Conservation (phyloP, 1,140 invertebrate genomes). For the Dysdera silvatica region DNA sequence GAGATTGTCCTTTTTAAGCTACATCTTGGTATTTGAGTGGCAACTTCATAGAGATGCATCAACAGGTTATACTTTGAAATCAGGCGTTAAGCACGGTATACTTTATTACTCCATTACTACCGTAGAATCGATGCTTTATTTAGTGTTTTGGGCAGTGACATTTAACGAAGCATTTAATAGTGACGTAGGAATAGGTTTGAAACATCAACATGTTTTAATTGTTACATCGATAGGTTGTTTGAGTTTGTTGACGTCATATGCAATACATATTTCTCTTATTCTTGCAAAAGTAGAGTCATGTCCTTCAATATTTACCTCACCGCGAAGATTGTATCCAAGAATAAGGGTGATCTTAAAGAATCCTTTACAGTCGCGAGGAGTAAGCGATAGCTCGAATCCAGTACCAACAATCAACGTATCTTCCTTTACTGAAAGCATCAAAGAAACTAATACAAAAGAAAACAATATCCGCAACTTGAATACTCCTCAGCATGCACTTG, state of each 20-base stretch:
- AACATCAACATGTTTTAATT: not conserved
- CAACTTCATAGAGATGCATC: constrained; percentile 19
- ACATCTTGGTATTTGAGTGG: constrained; percentile 25
- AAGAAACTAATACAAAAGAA: too few species aligned
- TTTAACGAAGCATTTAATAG: not conserved
- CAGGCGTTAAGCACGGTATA: constrained; percentile 19
- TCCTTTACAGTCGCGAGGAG: not conserved
- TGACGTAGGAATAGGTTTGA: not conserved
- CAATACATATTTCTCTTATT: constrained; percentile 11
- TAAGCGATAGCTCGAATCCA: not conserved
- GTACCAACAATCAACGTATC: not conserved
- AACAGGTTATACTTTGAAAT: constrained; percentile 18
- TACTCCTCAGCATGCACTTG: not conserved
- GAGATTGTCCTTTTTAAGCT: constrained; percentile 17
- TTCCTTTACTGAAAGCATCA: not conserved
- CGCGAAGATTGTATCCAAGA: not conserved
- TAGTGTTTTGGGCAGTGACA: constrained; percentile 18
- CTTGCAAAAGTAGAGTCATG: constrained; percentile 13
- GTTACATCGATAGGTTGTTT: constrained; percentile 9
- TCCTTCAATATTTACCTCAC: not conserved
- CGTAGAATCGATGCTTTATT: constrained; percentile 20
- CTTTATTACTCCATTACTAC: constrained; percentile 16
- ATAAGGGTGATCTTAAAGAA: not conserved
- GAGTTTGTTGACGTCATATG: constrained; percentile 6
- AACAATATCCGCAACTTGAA: too few species aligned